These are phyloP conservation scores for Miniopterus natalensis DNA, from an alignment of 2,113 vertebrate species.

Conservation along the genomic window DNA sequence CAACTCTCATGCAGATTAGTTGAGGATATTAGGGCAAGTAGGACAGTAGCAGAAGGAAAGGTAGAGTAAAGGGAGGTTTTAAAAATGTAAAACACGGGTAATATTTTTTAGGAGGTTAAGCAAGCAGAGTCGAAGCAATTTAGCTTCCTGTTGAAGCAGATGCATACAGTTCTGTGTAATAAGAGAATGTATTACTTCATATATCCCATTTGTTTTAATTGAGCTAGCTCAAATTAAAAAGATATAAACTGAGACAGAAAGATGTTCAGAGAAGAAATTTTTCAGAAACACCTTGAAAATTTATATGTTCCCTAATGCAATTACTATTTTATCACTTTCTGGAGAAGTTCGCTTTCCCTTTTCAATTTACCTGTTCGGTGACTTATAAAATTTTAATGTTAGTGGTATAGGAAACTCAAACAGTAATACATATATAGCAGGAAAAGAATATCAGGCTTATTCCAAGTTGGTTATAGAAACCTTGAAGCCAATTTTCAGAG, in stretches of 20 bases:
- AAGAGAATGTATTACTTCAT: not conserved
- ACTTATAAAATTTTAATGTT: conserved; percentile 61
- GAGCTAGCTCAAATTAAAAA: conserved; percentile 29
- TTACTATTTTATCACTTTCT: conserved; percentile 58
- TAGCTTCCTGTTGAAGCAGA: not conserved
- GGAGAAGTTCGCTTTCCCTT: conserved; percentile 50
- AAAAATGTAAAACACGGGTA: not conserved
- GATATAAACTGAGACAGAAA: conserved; percentile 13
- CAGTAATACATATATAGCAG: not conserved
- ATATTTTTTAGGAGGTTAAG: not conserved
- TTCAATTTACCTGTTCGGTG: conserved; percentile 76
- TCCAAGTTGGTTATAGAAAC: not conserved
- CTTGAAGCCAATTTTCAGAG: not conserved
- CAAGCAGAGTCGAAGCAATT: not conserved
- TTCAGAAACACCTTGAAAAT: conserved; percentile 56
- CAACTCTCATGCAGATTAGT: not conserved
- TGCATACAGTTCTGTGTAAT: fast-evolving
- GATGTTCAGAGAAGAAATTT: not conserved
- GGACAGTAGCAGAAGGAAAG: not conserved
- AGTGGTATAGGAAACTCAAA: conserved; percentile 31
- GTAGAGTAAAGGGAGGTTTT: not conserved
- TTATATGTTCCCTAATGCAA: not conserved
- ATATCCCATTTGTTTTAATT: not conserved
- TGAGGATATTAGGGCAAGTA: not conserved
- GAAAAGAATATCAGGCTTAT: conserved; percentile 36